Evolutionary conservation across 2,113 vertebrate species (phyloP).

Genomic region (Podarcis cretensis): DNA sequence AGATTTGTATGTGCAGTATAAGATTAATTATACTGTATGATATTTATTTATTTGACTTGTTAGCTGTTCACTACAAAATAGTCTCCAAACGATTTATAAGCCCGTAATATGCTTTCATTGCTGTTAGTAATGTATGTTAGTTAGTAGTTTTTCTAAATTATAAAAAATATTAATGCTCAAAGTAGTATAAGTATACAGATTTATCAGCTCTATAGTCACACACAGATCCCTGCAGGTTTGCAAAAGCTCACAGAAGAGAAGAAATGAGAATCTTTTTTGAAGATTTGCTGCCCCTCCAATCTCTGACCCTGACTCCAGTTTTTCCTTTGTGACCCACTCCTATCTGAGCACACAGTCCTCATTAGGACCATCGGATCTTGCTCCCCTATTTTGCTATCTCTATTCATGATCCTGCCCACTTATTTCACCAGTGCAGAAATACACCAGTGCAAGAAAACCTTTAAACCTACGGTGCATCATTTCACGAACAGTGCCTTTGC

Average conservation of each 20-base stretch:
- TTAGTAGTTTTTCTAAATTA: background rate
- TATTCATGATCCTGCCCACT: background rate
- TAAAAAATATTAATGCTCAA: background rate
- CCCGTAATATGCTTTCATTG: background rate
- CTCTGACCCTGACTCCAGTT: background rate
- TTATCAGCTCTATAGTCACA: background rate
- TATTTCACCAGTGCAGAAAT: background rate
- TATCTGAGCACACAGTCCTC: background rate
- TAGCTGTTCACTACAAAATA: no score
- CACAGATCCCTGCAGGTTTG: background rate
- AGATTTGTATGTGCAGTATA: background rate
- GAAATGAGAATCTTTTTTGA: background rate
- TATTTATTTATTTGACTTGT: no score
- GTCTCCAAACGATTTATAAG: no score
- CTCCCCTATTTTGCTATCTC: background rate
- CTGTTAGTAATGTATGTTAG: no score
- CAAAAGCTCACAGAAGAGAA: background rate
- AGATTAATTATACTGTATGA: background rate
- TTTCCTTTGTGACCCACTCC: background rate
- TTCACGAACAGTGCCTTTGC: background rate
- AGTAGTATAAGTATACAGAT: background rate
- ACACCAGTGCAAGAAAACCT: background rate
- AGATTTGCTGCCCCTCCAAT: background rate
- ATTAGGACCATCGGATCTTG: background rate
- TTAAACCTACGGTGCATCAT: background rate